Conservation (phyloP, 53 echinoderm and acorn worm species). For the Henricia sp. region DNA sequence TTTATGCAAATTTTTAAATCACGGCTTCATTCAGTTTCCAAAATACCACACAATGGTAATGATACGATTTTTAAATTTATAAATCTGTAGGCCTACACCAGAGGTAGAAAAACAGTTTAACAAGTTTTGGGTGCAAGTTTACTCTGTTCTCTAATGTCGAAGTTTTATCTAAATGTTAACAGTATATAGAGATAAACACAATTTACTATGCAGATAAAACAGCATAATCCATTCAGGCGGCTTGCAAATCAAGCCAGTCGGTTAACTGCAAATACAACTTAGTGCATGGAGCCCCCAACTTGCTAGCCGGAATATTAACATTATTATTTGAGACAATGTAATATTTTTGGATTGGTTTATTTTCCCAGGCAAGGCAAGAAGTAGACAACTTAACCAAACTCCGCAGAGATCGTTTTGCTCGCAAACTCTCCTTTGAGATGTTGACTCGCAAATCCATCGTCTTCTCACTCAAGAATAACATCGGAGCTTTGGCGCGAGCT, state of each 20-base stretch:
- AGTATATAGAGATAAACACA: background rate
- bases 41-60: too few species aligned
- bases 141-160: too few species aligned
- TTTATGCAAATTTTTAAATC: too few species aligned
- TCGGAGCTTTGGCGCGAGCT: conserved; percentile 75
- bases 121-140: too few species aligned
- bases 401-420: conserved; percentile 20
- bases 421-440: conserved; percentile 32
- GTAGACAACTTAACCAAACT: conserved; percentile 19
- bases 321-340: background rate
- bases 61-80: too few species aligned
- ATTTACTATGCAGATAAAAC: background rate
- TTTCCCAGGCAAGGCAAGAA: conserved; percentile 27
- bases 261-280: background rate
- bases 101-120: too few species aligned
- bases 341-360: background rate
- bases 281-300: too few species aligned
- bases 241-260: background rate
- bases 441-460: conserved; percentile 68
- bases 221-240: background rate
- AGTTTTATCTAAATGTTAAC: too few species aligned
- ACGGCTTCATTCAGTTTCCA: too few species aligned
- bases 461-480: conserved; percentile 80
- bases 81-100: too few species aligned
- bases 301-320: background rate